Conservation (phyloP, 2,113 vertebrate species). For the Promerops cafer region DNA sequence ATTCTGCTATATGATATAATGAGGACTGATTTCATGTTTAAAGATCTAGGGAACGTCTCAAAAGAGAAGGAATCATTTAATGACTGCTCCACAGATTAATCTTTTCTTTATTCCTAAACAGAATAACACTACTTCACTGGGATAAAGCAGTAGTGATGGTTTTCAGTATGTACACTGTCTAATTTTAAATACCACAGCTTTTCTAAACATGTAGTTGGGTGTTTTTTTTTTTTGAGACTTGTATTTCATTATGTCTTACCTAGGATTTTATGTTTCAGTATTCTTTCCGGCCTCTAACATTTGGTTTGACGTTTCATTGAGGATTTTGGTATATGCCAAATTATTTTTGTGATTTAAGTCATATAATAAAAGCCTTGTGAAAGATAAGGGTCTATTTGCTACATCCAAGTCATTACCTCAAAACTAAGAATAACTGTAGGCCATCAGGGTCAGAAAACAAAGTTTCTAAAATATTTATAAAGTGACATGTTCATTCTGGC, state of each 20-base stretch:
- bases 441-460: background rate
- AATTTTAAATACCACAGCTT: background rate
- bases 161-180: background rate
- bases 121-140: background rate
- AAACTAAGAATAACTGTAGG: background rate
- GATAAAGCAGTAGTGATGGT: background rate
- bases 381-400: background rate
- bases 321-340: background rate
- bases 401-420: background rate
- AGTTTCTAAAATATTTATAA: slow-evolving; percentile 22
- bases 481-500: background rate
- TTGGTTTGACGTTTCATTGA: background rate
- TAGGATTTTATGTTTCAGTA: background rate
- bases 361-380: background rate
- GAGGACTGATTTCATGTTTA: background rate
- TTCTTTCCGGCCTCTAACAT: background rate
- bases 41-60: background rate
- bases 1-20: background rate
- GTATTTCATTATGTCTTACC: background rate
- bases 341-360: background rate
- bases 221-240: background rate
- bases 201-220: background rate
- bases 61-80: background rate
- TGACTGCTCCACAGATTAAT: background rate
- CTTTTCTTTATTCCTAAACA: background rate